Percentiles rank a stretch among this genome's conserved stretches.
phyloP scores from a whole-genome alignment of 2,797 vertebrate species.

The Peromyscus eremicus region DNA sequence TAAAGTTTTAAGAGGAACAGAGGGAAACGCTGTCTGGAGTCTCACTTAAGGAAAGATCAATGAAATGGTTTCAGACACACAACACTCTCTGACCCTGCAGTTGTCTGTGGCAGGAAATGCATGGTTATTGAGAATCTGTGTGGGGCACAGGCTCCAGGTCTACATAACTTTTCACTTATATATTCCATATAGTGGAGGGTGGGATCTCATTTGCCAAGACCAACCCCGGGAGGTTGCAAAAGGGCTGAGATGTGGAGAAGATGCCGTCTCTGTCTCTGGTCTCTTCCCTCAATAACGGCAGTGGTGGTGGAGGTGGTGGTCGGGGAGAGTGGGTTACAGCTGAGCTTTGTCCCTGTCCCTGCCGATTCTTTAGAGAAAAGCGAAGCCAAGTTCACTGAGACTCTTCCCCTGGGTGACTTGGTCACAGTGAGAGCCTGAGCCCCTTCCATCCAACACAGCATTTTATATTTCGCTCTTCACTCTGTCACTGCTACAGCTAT shows the following conservation, averaged over 20 bases:
- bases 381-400: background rate
- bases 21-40: background rate
- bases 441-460: accelerated
- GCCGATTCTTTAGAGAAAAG: background rate
- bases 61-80: background rate
- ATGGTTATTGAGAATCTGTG: background rate
- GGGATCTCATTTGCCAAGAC: background rate
- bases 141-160: background rate
- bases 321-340: too few species aligned
- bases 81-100: background rate
- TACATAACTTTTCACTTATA: background rate
- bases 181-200: background rate
- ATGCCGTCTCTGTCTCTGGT: too few species aligned
- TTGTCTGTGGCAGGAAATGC: background rate
- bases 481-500: background rate
- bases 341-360: background rate
- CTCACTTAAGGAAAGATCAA: background rate
- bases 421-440: background rate
- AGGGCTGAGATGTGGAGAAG: background rate
- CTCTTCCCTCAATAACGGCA: background rate
- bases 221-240: background rate
- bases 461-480: background rate
- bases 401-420: background rate
- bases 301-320: too few species aligned
- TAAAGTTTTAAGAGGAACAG: background rate